phyloP scores from a whole-genome alignment of 2,888 invertebrate species.

The Callyntrura guangdongensis region DNA sequence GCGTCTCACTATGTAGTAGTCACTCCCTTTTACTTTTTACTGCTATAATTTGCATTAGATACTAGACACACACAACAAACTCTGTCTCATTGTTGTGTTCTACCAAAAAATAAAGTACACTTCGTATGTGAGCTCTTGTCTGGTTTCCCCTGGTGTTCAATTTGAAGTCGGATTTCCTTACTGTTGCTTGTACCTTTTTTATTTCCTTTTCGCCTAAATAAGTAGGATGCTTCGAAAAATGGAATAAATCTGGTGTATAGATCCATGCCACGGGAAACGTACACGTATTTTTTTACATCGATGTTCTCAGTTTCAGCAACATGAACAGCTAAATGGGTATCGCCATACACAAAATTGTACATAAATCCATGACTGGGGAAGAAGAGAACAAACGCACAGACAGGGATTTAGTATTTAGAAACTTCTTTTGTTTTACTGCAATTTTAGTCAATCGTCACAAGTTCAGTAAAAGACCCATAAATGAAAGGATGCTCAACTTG shows the following conservation, averaged over 20 bases:
- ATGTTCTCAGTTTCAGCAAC: no score
- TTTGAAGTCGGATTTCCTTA: conserved; percentile 16
- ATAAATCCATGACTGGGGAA: neutral
- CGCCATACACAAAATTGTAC: no score
- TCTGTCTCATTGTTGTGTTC: neutral
- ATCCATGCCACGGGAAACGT: neutral
- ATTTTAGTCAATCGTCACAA: conserved; percentile 23
- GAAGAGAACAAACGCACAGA: neutral
- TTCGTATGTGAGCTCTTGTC: no score
- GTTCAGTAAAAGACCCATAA: neutral
- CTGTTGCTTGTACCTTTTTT: conserved; percentile 7
- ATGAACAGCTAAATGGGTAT: neutral
- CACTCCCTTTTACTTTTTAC: conserved; percentile 52
- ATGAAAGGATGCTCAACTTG: neutral
- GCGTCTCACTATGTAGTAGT: conserved; percentile 29
- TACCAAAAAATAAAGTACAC: neutral
- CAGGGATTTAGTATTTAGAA: neutral
- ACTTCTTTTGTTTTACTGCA: conserved; percentile 14
- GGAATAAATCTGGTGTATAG: neutral
- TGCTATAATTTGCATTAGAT: conserved; percentile 51
- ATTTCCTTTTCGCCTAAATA: conserved; percentile 5
- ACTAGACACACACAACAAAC: neutral
- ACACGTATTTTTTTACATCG: no score
- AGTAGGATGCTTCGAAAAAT: conserved; percentile 20
- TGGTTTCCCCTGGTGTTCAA: neutral